phyloP scores from a whole-genome alignment of 30 jellyfish, hydroid and myxozoan species.

The Hydractinia symbiolongicarpus region DNA sequence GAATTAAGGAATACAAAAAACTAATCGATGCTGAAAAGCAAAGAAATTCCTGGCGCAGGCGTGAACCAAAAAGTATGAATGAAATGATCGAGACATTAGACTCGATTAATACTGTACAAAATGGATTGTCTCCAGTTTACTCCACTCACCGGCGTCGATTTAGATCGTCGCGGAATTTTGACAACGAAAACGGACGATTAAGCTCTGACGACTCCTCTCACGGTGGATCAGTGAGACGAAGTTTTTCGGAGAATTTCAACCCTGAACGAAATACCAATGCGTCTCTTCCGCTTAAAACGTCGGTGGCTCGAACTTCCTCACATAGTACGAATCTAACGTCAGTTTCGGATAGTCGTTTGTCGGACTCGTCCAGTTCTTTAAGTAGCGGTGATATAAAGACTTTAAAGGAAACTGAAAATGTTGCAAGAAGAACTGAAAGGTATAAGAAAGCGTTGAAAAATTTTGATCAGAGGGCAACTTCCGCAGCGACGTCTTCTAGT shows the following conservation, averaged over 20 bases:
- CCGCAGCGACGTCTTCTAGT: background rate
- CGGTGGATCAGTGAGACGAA: background rate
- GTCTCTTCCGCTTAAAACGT: background rate
- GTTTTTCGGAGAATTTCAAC: background rate
- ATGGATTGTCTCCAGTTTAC: conserved; percentile 12
- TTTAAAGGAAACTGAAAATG: background rate
- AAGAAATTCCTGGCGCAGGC: conserved; percentile 18
- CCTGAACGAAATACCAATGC: background rate
- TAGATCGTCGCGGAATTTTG: conserved; percentile 12
- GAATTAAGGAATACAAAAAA: conserved; percentile 31
- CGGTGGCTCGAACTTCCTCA: background rate
- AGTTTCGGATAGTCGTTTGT: conserved; percentile 2
- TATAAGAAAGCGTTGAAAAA: conserved; percentile 10
- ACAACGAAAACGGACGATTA: background rate
- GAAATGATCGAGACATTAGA: conserved; percentile 41
- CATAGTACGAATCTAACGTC: background rate
- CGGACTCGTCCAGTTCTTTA: background rate
- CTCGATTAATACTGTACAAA: conserved; percentile 8
- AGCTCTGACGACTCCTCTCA: conserved; percentile 2
- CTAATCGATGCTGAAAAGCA: conserved; percentile 41
- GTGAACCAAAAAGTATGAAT: conserved; percentile 33
- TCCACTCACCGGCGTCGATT: conserved; percentile 29
- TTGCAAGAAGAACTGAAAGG: background rate
- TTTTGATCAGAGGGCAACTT: conserved; percentile 1
- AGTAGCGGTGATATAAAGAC: background rate